Evolutionary conservation across 1,140 invertebrate species (phyloP).

Genomic region (Daktulosphaira vitifoliae): DNA sequence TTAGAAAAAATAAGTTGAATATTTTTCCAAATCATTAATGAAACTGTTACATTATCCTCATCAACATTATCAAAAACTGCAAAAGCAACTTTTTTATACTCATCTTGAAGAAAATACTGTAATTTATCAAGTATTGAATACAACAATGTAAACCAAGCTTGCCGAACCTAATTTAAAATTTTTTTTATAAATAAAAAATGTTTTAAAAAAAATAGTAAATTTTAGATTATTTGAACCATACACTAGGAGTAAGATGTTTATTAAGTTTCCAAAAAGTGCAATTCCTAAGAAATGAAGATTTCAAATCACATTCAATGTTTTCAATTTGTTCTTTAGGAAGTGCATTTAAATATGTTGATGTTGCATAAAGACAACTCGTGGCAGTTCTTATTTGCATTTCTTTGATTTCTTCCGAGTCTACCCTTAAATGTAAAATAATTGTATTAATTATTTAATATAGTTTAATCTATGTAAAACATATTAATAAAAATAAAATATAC

Average conservation of each 20-base stretch:
- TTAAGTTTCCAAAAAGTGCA: slow-evolving; percentile 65
- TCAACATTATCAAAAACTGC: slow-evolving; percentile 58
- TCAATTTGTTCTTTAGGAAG: slow-evolving; percentile 47
- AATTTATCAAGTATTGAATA: slow-evolving; percentile 53
- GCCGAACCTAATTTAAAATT: slow-evolving; percentile 44
- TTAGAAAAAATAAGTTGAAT: slow-evolving; percentile 51
- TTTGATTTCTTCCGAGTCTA: slow-evolving; percentile 59
- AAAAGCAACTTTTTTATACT: slow-evolving; percentile 51
- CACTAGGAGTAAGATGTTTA: slow-evolving; percentile 49
- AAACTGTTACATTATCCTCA: slow-evolving; percentile 58
- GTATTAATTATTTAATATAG: no score
- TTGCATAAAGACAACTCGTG: slow-evolving; percentile 56
- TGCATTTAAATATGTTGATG: slow-evolving; percentile 53
- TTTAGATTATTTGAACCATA: slow-evolving; percentile 43
- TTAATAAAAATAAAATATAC: background rate
- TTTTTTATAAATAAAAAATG: background rate
- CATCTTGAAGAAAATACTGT: slow-evolving; percentile 44
- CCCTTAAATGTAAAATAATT: slow-evolving; percentile 45
- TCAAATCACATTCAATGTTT: slow-evolving; percentile 45
- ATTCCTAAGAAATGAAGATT: slow-evolving; percentile 50
- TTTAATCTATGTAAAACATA: no score
- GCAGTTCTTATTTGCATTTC: slow-evolving; percentile 61
- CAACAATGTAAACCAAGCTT: slow-evolving; percentile 59
- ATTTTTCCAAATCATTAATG: slow-evolving; percentile 61
- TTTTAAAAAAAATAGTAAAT: slow-evolving; percentile 10